Base-by-base conservation (phyloP, 2,113 vertebrate species). In the Plecotus auritus region DNA sequence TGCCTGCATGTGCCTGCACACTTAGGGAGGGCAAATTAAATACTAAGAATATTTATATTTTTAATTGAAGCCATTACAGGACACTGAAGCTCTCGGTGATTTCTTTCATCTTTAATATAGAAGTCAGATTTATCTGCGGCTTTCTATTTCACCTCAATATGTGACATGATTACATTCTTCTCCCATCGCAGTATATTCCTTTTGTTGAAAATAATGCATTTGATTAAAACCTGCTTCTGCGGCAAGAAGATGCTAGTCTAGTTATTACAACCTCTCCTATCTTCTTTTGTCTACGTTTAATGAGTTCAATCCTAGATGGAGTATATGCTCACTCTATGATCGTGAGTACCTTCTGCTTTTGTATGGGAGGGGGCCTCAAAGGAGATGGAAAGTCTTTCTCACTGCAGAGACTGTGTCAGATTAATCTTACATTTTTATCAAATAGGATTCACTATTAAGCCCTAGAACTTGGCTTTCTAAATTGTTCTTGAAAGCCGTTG, bases 21-120 rank as follows among this genome's bases (percentile, higher is more conserved):
- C 22, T 83, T 74, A 69, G 67, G 35, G 83, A 92, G n/a, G 69
- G 35, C 91, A 84, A 96, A 81, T 86, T 91, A 93, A 69, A 93
- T 76, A n/a, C 61, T 77, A 93, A 90, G 23, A 83, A 30, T 89
- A 89, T 82, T 96, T 95, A 64, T 72, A 95, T 90, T 94, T 95
- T 93, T 51, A 85, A 93, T 20, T 78, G 73, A 95, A 40, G 73
- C 40, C 37, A 90, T 90, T 96, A 80, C 16, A 67, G 77, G 80
- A 84, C 47, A 89, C n/a, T n/a, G 66, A 81, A 30, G 22, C 22
- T 93, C 49, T 93, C 51, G 28, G 78, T 77, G 30, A 30, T 30
- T 83, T 91, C 12, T 85, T 93, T 74, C 35, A 72, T 77, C 30
- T 88, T 96, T 95, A 94, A 42, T 76, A 72, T 42, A 64, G 51